Percentiles rank a stretch among this genome's conserved stretches.
Evolutionary conservation across 2,888 invertebrate genomes (phyloP).

Genomic region (Tetanocera ferruginea): DNA sequence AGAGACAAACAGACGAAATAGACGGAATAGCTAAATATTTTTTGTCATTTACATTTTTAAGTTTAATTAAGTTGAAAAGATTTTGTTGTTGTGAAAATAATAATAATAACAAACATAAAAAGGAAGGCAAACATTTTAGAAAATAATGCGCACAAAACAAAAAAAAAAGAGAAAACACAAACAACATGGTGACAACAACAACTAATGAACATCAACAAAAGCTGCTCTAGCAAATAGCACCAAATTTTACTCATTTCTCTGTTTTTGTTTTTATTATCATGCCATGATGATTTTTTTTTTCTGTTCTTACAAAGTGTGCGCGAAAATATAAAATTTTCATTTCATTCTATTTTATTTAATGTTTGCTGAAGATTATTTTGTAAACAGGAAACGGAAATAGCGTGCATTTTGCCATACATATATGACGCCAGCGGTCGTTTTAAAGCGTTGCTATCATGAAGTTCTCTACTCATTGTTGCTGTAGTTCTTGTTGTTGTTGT

Average conservation of each 20-base stretch:
- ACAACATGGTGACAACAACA: slow-evolving; percentile 4
- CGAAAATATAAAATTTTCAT: neutral
- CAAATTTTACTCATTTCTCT: neutral
- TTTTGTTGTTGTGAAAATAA: neutral
- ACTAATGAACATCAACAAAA: neutral
- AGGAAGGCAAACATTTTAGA: neutral
- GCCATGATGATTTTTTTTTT: neutral
- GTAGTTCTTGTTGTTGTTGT: neutral
- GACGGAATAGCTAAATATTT: neutral
- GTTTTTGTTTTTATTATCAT: neutral
- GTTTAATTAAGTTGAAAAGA: slow-evolving; percentile 13
- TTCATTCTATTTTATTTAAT: slow-evolving; percentile 17
- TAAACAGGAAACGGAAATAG: slow-evolving; percentile 28
- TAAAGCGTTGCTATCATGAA: neutral
- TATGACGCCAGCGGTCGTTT: neutral
- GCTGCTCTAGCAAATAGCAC: neutral
- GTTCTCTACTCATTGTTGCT: neutral
- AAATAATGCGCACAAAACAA: neutral
- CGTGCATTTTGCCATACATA: neutral
- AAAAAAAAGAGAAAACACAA: neutral
- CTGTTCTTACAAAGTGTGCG: neutral
- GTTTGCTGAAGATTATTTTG: slow-evolving; percentile 13
- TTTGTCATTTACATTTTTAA: slow-evolving; percentile 19
- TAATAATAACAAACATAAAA: neutral
- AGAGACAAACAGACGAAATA: neutral